phyloP scores from a whole-genome alignment of 1,140 invertebrate species.

The Thereuonema tuberculata region DNA sequence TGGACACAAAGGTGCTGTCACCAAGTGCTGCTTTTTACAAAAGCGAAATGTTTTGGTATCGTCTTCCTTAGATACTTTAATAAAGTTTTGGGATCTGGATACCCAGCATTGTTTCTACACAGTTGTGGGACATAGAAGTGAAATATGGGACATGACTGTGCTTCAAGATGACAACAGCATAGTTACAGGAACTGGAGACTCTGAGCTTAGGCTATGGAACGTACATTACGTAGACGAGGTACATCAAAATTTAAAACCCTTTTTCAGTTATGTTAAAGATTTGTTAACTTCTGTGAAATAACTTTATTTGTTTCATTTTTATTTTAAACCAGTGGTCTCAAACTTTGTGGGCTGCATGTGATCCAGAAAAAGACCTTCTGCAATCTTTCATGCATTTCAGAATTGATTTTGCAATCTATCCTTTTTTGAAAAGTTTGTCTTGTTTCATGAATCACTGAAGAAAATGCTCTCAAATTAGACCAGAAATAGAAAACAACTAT shows the following conservation, averaged over 20 bases:
- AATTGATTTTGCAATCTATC: too few relatives aligned
- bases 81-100: constrained; percentile 96
- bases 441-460: too few relatives aligned
- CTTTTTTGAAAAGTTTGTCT: too few relatives aligned
- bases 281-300: not conserved
- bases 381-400: too few relatives aligned
- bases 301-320: constrained; percentile 2
- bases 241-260: too few relatives aligned
- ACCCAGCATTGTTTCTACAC: constrained; percentile 94
- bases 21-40: constrained; percentile 65
- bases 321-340: too few relatives aligned
- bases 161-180: constrained; percentile 63
- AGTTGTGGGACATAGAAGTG: constrained; percentile 42
- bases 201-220: constrained; percentile 69
- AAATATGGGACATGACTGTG: constrained; percentile 71
- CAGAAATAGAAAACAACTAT: too few relatives aligned
- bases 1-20: constrained; percentile 88
- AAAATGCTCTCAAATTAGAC: too few relatives aligned
- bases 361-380: too few relatives aligned
- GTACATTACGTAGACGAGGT: constrained; percentile 28
- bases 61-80: constrained; percentile 81
- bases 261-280: constrained; percentile 10
- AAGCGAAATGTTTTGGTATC: constrained; percentile 65
- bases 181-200: constrained; percentile 71
- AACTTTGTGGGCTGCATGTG: too few relatives aligned